These are phyloP conservation scores for Gobius niger DNA, from an alignment of 2,113 vertebrate genomes.

Conservation along the genomic window DNA sequence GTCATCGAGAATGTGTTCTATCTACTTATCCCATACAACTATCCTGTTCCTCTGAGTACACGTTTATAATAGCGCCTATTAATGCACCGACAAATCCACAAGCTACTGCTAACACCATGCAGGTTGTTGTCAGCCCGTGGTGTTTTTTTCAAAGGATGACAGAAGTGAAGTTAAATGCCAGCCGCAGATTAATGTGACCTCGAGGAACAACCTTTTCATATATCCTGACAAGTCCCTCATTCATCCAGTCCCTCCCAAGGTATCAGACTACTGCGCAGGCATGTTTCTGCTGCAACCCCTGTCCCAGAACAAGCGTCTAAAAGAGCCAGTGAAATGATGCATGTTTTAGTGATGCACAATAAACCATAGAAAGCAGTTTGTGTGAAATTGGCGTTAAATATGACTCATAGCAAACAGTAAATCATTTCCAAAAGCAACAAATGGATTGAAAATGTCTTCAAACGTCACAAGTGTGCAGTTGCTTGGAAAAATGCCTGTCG, in stretches of 20 bases:
- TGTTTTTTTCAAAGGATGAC: not conserved
- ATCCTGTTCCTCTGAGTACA: no score
- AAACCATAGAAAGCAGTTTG: no score
- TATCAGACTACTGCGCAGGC: conserved; percentile 12
- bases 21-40: no score
- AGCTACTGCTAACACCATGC: not conserved
- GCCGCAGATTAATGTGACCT: conserved; percentile 15
- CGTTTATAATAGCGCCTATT: not conserved
- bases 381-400: no score
- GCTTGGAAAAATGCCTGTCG: not conserved
- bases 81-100: not conserved
- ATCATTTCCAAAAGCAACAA: not conserved
- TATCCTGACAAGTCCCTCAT: not conserved
- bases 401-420: not conserved
- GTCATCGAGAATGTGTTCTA: no score
- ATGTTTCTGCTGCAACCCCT: conserved; percentile 12
- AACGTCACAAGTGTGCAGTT: not conserved
- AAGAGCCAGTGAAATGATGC: not conserved
- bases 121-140: not conserved
- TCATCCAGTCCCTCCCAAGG: not conserved
- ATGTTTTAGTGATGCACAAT: not conserved
- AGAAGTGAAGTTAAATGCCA: not conserved
- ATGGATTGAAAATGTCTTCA: not conserved
- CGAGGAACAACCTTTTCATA: not conserved
- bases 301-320: conserved; percentile 10